Percentiles rank a stretch among this genome's conserved stretches.
phyloP scores from a whole-genome alignment of 2,113 vertebrate species.

The Tupaia chinensis region DNA sequence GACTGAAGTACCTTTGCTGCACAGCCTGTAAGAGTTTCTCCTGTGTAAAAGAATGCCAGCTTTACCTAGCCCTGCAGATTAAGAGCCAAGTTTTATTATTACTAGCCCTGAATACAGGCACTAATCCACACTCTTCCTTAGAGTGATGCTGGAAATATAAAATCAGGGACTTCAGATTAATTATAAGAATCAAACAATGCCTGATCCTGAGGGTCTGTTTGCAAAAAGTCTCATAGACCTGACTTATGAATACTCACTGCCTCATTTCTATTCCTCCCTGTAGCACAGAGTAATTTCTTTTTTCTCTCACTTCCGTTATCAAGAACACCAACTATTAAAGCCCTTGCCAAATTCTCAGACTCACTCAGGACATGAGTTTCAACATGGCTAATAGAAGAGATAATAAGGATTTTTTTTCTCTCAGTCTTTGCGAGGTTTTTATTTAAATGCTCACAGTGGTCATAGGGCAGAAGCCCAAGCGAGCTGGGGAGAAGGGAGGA shows the following conservation, averaged over 20 bases:
- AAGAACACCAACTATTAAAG: conserved; percentile 57
- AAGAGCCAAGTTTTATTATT: not conserved
- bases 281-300: conserved; percentile 66
- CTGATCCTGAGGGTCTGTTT: not conserved
- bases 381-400: conserved; percentile 65
- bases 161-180: conserved; percentile 41
- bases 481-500: conserved; percentile 50
- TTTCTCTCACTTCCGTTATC: conserved; percentile 63
- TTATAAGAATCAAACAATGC: conserved; percentile 39
- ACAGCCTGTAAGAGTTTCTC: not conserved
- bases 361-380: conserved; percentile 52
- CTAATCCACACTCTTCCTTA: conserved; percentile 18
- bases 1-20: not conserved
- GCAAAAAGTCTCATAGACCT: not conserved
- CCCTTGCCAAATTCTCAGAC: conserved; percentile 68
- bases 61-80: not conserved
- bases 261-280: not conserved
- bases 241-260: not conserved
- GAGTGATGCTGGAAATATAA: conserved; percentile 51
- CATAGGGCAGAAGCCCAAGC: conserved; percentile 67
- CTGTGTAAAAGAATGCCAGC: not conserved
- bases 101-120: conserved; percentile 8
- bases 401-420: conserved; percentile 51
- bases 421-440: conserved; percentile 68
- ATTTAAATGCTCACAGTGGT: conserved; percentile 70